Evolutionary conservation across 2,113 vertebrate species (phyloP), one percentile per base, ranked within the genome.

Genomic region (Brachypteracias leptosomus): DNA sequence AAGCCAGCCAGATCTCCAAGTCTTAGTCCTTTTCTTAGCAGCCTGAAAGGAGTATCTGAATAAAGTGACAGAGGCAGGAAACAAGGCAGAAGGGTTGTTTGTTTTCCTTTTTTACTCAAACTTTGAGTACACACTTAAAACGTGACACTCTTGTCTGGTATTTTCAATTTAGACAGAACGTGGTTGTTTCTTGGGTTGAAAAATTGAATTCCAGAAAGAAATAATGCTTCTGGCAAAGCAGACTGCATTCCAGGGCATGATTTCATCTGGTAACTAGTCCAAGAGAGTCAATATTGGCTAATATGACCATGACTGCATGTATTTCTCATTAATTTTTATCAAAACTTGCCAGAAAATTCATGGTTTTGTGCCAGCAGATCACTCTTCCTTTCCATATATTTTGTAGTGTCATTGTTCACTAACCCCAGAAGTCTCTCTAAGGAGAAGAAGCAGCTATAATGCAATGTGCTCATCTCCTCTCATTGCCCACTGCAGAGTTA

Each of bases 271-370:
- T 87, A 75, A 94, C 80, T 86, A 62, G 76, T 88, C 90, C 92
- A 94, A 59, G 55, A 90, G 88, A 95, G 78, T 90, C 88, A 86
- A 14, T 82, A 75, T 66, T 96, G 90, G 93, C 73, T 89, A 87
- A 89, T 94, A 89, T 33, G 76, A 54, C 52, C 66, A 61, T 52
- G 40, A 84, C 61, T 90, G 83, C 58, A 92, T 94, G 83, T 90
- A 95, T 95, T 95, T 97, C 90, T 92, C 90, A 96, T 96, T 95
- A 92, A 55, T 94, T 94, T 93, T 85, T 70, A 61, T 84, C 58
- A 84, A 75, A 93, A 84, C 70, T 81, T 89, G 92, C 86, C 86
- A 90, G 92, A 95, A 95, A 95, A 93, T 55, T 46, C 24, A 58
- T 49, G 58, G 10, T 78, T 81, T 55, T 11, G 58, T 90, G 92